Conservation (phyloP, 2,113 vertebrate species). For the Sitta europaea region DNA sequence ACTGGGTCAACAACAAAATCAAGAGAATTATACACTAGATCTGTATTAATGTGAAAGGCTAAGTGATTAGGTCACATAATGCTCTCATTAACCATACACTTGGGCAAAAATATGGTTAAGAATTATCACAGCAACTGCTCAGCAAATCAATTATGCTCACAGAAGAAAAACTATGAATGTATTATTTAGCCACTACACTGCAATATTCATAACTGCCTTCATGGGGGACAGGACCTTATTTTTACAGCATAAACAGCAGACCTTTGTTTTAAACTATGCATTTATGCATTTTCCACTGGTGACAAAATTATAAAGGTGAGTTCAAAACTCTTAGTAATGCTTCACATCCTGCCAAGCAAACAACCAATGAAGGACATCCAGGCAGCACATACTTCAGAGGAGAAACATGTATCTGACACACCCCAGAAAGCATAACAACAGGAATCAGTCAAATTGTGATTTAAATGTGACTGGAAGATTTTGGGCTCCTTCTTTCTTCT, state of each 20-base stretch:
- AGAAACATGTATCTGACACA: not conserved
- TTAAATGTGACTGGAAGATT: not conserved
- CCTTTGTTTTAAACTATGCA: not conserved
- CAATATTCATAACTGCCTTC: not conserved
- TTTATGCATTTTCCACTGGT: not conserved
- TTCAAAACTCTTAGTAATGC: not conserved
- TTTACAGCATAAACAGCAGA: not conserved
- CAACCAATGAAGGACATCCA: not conserved
- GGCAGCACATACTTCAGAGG: not conserved
- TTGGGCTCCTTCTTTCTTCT: not conserved
- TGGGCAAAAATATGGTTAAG: not conserved
- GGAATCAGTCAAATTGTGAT: not conserved
- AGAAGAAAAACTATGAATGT: not conserved
- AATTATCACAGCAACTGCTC: not conserved
- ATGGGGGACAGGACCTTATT: not conserved
- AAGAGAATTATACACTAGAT: not conserved
- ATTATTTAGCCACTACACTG: not conserved
- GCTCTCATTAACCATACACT: not conserved
- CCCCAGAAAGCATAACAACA: not conserved
- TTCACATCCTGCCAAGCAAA: not conserved
- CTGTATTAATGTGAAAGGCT: not conserved
- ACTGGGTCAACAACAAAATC: constrained; percentile 6
- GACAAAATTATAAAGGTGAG: not conserved
- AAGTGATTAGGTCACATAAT: not conserved
- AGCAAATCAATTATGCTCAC: not conserved